These are phyloP conservation scores for Coreoperca whiteheadi DNA, from an alignment of 2,113 vertebrate species.

Conservation along the genomic window DNA sequence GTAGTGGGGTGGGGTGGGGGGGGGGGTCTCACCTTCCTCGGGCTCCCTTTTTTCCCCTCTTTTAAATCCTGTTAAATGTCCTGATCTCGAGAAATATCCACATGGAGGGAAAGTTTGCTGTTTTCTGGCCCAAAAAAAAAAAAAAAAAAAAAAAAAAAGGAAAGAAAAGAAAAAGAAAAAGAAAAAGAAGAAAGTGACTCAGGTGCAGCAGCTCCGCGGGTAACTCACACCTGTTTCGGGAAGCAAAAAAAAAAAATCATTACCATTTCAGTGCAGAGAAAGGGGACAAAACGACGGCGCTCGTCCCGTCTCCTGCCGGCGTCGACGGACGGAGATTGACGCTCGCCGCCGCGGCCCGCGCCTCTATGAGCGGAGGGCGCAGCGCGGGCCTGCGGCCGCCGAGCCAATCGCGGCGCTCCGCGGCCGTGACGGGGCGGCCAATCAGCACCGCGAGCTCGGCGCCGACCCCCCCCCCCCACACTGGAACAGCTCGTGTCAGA, in stretches of 20 bases:
- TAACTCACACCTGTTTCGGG: background rate
- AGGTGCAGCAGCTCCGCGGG: background rate
- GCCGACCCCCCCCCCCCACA: constrained; percentile 51
- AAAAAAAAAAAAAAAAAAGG: no score
- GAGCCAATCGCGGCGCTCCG: constrained; percentile 85
- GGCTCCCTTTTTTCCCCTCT: constrained; percentile 22
- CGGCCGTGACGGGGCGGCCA: constrained; percentile 75
- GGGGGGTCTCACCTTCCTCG: constrained; percentile 67
- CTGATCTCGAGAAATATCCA: constrained; percentile 67
- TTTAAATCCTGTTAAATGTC: constrained; percentile 39
- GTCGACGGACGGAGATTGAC: constrained; percentile 91
- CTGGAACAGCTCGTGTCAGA: constrained; percentile 21
- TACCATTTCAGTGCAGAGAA: background rate
- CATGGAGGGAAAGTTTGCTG: constrained; percentile 33
- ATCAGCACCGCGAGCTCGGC: constrained; percentile 59
- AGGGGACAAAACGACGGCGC: no score
- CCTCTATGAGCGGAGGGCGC: constrained; percentile 87
- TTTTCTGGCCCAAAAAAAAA: background rate
- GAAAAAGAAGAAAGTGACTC: background rate
- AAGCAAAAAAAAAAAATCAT: background rate
- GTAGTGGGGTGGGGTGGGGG: no score
- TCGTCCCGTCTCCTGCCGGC: constrained; percentile 84
- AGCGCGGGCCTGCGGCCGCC: constrained; percentile 78
- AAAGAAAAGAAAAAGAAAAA: background rate
- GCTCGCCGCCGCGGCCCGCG: constrained; percentile 86